Evolutionary conservation across 2,797 vertebrate species (phyloP).

Genomic region (Callimico goeldii): DNA sequence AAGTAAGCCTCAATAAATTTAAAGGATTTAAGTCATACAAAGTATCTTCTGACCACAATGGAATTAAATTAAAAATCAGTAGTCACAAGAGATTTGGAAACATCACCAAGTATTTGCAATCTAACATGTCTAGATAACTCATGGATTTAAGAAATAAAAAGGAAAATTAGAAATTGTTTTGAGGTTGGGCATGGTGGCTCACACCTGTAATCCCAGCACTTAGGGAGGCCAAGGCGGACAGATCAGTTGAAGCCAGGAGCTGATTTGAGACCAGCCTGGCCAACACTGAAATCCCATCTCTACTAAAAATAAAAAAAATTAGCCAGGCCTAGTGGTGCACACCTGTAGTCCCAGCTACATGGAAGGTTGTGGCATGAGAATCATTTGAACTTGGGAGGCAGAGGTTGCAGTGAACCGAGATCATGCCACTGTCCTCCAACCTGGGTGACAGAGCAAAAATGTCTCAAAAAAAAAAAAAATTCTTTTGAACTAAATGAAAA

Average conservation of each 20-base stretch:
- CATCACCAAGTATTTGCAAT: conserved; percentile 39
- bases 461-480: too few species aligned
- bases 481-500: conserved; percentile 19
- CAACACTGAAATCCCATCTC: background rate
- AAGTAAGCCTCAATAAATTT: background rate
- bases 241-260: background rate
- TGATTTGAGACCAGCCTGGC: background rate
- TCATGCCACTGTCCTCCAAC: background rate
- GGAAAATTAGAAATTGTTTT: background rate
- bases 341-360: background rate
- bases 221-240: background rate
- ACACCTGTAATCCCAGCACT: background rate
- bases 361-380: background rate
- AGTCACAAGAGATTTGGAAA: background rate
- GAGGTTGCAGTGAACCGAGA: background rate
- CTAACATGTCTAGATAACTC: background rate
- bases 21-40: conserved; percentile 5
- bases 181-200: too few species aligned
- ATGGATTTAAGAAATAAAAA: background rate
- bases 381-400: background rate
- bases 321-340: background rate
- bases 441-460: background rate
- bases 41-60: conserved; percentile 5
- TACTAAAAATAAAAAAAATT: background rate
- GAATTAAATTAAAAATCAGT: conserved; percentile 54